phyloP scores from a whole-genome alignment of 1,140 invertebrate species.

The Cydia splendana region DNA sequence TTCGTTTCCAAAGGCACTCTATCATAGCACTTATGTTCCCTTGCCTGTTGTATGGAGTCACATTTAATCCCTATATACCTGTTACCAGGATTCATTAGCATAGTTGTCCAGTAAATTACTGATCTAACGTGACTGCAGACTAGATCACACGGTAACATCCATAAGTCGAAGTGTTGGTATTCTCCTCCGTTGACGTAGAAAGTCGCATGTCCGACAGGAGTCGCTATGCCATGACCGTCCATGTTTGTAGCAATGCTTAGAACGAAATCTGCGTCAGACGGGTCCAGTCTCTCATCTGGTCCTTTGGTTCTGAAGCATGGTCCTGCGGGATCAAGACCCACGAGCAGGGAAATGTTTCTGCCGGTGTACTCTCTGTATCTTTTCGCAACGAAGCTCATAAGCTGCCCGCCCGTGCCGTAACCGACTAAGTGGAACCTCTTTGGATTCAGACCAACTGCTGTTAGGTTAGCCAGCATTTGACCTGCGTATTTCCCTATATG shows the following conservation, averaged over 20 bases:
- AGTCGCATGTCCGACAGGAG: constrained; percentile 82
- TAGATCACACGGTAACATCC: constrained; percentile 52
- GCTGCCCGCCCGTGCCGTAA: constrained; percentile 63
- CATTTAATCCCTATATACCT: constrained; percentile 62
- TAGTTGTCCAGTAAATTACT: constrained; percentile 53
- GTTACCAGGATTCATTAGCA: constrained; percentile 49
- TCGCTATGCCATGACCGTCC: constrained; percentile 83
- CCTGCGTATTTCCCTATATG: constrained; percentile 55
- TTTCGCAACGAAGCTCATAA: constrained; percentile 62
- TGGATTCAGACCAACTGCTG: constrained; percentile 52
- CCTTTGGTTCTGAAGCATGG: constrained; percentile 65
- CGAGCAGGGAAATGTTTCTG: constrained; percentile 58
- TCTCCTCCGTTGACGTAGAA: constrained; percentile 88
- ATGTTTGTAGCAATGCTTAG: constrained; percentile 86
- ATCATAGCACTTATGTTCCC: constrained; percentile 55
- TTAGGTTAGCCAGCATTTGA: constrained; percentile 56
- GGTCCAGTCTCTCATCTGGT: constrained; percentile 60
- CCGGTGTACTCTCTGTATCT: constrained; percentile 59
- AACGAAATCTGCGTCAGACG: constrained; percentile 65
- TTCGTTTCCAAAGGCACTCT: constrained; percentile 53
- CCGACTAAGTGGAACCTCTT: constrained; percentile 61
- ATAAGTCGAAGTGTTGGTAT: constrained; percentile 81
- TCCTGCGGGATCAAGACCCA: constrained; percentile 64
- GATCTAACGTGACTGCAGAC: constrained; percentile 61
- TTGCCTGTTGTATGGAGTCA: constrained; percentile 62